These are phyloP conservation scores for Leucozona laternaria DNA, from an alignment of 2,888 invertebrate species.

Conservation along the genomic window DNA sequence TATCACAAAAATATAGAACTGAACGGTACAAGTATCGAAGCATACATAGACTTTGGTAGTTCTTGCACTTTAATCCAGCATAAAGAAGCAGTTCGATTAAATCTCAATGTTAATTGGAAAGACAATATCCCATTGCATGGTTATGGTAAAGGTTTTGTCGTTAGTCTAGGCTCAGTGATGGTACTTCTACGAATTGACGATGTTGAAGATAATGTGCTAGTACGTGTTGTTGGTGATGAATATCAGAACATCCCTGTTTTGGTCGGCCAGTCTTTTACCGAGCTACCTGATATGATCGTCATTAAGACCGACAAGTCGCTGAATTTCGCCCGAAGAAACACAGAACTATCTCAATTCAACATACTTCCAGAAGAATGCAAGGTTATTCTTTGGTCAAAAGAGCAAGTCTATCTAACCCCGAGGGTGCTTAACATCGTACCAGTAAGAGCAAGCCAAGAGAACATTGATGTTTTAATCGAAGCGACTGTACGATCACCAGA, in stretches of 20 bases:
- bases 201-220: conserved; percentile 2
- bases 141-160: conserved; percentile 9
- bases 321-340: not conserved
- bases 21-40: not conserved
- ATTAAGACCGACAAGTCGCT: not conserved
- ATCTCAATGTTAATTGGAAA: not conserved
- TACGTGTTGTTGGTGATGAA: conserved; percentile 10
- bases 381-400: not conserved
- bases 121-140: conserved; percentile 7
- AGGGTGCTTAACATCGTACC: not conserved
- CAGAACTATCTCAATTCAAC: not conserved
- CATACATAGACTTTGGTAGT: conserved; percentile 19
- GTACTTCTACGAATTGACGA: conserved; percentile 10
- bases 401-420: not conserved
- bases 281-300: not conserved
- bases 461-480: conserved; percentile 18
- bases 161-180: not conserved
- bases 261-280: conserved; percentile 16
- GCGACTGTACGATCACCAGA: conserved; percentile 4
- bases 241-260: conserved; percentile 7
- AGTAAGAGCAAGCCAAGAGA: conserved; percentile 2
- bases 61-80: not conserved
- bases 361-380: not conserved
- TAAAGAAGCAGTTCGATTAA: not conserved
- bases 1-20: not conserved